Percentiles rank a stretch among this genome's conserved stretches.
These are phyloP conservation scores for Microplitis demolitor DNA, from an alignment of 1,140 invertebrate genomes.

Conservation along the genomic window DNA sequence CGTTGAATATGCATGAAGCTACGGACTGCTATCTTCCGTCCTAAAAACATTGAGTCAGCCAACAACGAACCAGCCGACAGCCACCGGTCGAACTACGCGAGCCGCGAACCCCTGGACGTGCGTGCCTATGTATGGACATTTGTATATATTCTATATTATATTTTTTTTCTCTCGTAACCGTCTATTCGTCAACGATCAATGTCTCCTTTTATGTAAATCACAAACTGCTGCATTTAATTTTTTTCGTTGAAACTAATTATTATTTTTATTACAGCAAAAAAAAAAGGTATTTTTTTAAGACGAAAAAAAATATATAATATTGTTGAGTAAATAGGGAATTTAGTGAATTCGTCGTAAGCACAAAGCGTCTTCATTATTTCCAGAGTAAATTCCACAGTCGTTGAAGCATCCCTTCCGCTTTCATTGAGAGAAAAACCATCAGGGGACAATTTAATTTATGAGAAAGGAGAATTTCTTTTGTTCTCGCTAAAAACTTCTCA, in stretches of 20 bases:
- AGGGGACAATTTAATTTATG: slow-evolving; percentile 10
- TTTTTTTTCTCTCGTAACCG: slow-evolving; percentile 12
- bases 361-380: slow-evolving; percentile 15
- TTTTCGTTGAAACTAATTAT: neutral
- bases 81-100: slow-evolving; percentile 22
- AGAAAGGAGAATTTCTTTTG: slow-evolving; percentile 1
- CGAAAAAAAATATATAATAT: neutral
- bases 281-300: neutral
- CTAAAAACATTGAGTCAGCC: slow-evolving; percentile 57
- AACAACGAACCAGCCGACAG: slow-evolving; percentile 35
- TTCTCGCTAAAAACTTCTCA: neutral
- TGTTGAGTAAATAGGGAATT: neutral
- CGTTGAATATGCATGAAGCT: slow-evolving; percentile 63
- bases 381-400: slow-evolving; percentile 17
- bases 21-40: slow-evolving; percentile 56
- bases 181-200: slow-evolving; percentile 57
- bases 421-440: slow-evolving; percentile 1
- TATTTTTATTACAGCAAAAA: neutral
- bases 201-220: slow-evolving; percentile 40
- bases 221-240: slow-evolving; percentile 3
- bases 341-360: slow-evolving; percentile 1
- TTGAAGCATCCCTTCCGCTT: slow-evolving; percentile 3
- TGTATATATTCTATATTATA: too few species aligned
- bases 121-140: neutral
- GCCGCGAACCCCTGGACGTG: slow-evolving; percentile 34